Evolutionary conservation across 1,140 invertebrate genomes (phyloP), one percentile per base, ranked within the genome.

Genomic region (Semibalanus balanoides): DNA sequence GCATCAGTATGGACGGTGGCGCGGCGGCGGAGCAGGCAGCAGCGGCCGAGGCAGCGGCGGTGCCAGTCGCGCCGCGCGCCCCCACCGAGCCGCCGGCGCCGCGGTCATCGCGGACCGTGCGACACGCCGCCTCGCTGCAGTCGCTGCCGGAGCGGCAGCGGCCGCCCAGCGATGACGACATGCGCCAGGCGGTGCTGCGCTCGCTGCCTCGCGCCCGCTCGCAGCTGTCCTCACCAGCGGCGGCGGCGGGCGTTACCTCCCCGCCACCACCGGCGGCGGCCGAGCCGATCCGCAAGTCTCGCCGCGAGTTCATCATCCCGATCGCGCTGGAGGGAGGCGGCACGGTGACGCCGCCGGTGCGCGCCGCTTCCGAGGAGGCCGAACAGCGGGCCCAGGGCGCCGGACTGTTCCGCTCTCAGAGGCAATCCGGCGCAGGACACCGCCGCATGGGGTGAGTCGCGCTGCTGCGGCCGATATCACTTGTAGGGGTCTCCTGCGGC

Each of bases 251-350:
- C 9, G 51, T 64, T 19, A 64, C 51, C 51, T 64, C 51, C 1
- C 51, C 51, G 51, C 51, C 51, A 19, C 51, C 35, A 40, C 35
- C 35, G 5, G 5, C 51, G 7, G 51, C 35, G 5, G 5, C 51
- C 51, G 51, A 64, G 51, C 51, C 51, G 14, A 64, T 93, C 79
- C 89, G 91, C 80, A 95, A 95, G 84, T 93, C 91, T 75, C 92
- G 92, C 17, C 85, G 93, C 29, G 93, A 95, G 84, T 93, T 93
- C 80, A 94, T 95, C 81, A 95, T 95, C 84, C 93, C 93, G 0
- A 95, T 95, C 80, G 91, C 92, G 27, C 89, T 95, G 71, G 93
- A 95, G 85, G 92, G 92, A 77, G 92, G 92, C 77, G 92, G 92
- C 75, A 93, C 90, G 81, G 89, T 93, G 30, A 94, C 91, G 29